Percentiles rank a stretch among this genome's conserved stretches.
These are phyloP conservation scores for Megastigmus dorsalis DNA, from an alignment of 2,888 invertebrate species.

Conservation along the genomic window DNA sequence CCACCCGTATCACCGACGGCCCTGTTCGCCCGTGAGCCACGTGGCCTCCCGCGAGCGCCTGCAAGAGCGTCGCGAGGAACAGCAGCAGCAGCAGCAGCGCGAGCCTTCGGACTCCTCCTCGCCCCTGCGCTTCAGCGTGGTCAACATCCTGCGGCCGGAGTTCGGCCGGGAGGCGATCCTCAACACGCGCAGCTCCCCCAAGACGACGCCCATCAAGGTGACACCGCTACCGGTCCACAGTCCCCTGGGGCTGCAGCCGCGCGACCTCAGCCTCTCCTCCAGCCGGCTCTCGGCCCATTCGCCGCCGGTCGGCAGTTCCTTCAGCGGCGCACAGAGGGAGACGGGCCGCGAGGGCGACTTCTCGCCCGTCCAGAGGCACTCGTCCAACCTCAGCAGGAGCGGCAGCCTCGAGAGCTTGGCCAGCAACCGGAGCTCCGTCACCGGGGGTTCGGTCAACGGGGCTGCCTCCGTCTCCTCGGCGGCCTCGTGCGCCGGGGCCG, in stretches of 20 bases:
- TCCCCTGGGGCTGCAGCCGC: constrained; percentile 57
- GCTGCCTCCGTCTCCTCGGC: constrained; percentile 69
- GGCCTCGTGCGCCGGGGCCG: constrained; percentile 61
- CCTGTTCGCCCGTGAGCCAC: constrained; percentile 49
- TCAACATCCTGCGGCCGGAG: constrained; percentile 90
- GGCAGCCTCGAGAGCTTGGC: constrained; percentile 72
- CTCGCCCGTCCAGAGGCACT: constrained; percentile 64
- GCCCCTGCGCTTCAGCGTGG: constrained; percentile 86
- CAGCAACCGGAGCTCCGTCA: constrained; percentile 70
- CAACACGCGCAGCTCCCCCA: constrained; percentile 76
- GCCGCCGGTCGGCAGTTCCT: constrained; percentile 32
- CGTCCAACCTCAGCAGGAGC: constrained; percentile 67
- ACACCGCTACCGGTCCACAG: constrained; percentile 58
- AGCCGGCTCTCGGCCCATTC: constrained; percentile 63
- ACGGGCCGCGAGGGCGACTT: constrained; percentile 62
- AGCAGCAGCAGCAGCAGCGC: too few relatives aligned
- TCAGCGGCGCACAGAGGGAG: constrained; percentile 39
- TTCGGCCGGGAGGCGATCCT: constrained; percentile 85
- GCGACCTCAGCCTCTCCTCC: constrained; percentile 64
- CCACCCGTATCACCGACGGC: constrained; percentile 56
- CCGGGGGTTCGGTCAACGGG: constrained; percentile 68
- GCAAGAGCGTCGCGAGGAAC: constrained; percentile 40
- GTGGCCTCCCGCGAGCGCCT: neutral
- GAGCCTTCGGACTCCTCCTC: constrained; percentile 31
- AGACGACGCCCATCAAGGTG: constrained; percentile 61